Percentiles rank a stretch among this genome's conserved stretches.
Evolutionary conservation across 2,888 invertebrate species (phyloP).

Genomic region (Entomobrya proxima): DNA sequence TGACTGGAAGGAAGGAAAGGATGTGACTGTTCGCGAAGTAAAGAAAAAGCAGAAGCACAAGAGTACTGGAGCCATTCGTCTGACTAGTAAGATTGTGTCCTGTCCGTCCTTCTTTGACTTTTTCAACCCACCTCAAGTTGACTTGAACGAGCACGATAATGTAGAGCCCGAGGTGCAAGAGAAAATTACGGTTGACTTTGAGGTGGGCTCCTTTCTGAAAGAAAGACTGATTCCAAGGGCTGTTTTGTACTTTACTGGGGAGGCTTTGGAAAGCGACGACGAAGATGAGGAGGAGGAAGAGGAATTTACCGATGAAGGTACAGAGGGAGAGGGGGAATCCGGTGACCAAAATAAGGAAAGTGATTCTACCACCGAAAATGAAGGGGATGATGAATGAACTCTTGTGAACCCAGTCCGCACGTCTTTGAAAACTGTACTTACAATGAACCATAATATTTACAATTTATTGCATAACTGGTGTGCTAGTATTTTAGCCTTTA

Average conservation of each 20-base stretch:
- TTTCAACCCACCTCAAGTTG: slow-evolving; percentile 88
- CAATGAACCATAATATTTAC: too few relatives aligned
- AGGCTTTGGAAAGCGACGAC: slow-evolving; percentile 65
- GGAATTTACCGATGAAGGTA: neutral
- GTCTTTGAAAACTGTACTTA: too few relatives aligned
- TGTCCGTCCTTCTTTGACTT: slow-evolving; percentile 99
- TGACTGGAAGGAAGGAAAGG: slow-evolving; percentile 98
- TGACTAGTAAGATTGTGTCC: slow-evolving; percentile 94
- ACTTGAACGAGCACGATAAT: slow-evolving; percentile 53
- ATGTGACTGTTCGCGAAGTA: slow-evolving; percentile 96
- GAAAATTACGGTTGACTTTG: slow-evolving; percentile 94
- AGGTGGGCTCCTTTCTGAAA: slow-evolving; percentile 98
- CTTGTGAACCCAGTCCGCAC: too few relatives aligned
- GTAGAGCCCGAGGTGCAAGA: slow-evolving; percentile 60
- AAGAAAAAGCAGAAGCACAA: slow-evolving; percentile 98
- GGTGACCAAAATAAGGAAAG: neutral
- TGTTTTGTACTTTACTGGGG: slow-evolving; percentile 96
- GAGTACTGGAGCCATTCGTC: slow-evolving; percentile 92
- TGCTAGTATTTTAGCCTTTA: too few relatives aligned
- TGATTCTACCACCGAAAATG: neutral
- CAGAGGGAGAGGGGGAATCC: neutral
- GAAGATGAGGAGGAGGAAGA: slow-evolving; percentile 67
- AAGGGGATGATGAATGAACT: neutral
- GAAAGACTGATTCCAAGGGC: slow-evolving; percentile 97
- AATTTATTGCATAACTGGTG: too few relatives aligned